phyloP scores from a whole-genome alignment of 2,888 invertebrate genomes.

The Pediacus dermestoides region DNA sequence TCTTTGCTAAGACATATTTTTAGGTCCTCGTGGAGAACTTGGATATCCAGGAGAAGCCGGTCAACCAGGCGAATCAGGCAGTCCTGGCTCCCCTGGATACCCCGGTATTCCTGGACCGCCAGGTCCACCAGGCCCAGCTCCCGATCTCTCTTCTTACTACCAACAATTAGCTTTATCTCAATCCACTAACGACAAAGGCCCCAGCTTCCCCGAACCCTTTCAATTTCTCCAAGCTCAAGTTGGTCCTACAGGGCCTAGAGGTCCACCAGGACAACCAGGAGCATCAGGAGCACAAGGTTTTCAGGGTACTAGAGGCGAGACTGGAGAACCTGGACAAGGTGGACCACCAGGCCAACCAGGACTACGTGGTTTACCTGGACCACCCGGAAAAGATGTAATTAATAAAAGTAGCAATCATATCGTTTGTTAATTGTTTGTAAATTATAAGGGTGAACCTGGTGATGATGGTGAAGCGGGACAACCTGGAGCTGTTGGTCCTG shows the following conservation, averaged over 20 bases:
- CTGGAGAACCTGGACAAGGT: constrained; percentile 70
- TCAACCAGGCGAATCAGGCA: constrained; percentile 58
- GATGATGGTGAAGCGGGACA: constrained; percentile 79
- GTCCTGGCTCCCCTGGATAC: constrained; percentile 59
- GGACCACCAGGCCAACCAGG: constrained; percentile 60
- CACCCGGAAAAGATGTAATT: constrained; percentile 71
- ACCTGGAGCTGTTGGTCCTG: constrained; percentile 66
- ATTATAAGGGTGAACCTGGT: constrained; percentile 65
- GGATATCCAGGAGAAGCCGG: constrained; percentile 59
- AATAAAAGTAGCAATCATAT: too few species aligned
- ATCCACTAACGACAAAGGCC: constrained; percentile 71
- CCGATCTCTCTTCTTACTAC: constrained; percentile 72
- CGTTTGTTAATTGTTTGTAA: too few species aligned
- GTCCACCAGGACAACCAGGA: constrained; percentile 66
- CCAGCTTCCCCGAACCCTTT: constrained; percentile 57
- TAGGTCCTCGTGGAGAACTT: constrained; percentile 52
- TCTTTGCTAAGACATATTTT: neutral
- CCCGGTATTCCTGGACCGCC: constrained; percentile 67
- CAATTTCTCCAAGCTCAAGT: constrained; percentile 77
- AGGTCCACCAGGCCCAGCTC: constrained; percentile 62
- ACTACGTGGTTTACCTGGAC: constrained; percentile 64
- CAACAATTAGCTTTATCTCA: constrained; percentile 70
- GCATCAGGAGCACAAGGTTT: constrained; percentile 74
- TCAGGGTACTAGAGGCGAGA: constrained; percentile 75
- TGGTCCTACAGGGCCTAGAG: constrained; percentile 76